phyloP scores from a whole-genome alignment of 2,113 vertebrate species.

The human (Homo sapiens) region GRCh38 chr7:88101501-88102000 shows the following conservation, averaged over 20 bases:
- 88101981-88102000: background rate
- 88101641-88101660: background rate
- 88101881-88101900: background rate
- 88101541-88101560: background rate
- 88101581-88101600: background rate
- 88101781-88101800: background rate
- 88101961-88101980: background rate
- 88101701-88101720: background rate
- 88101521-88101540: background rate
- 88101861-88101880: background rate
- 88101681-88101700: background rate
- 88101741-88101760: background rate
- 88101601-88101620: background rate
- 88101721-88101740: background rate
- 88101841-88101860: background rate
- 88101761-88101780: background rate
- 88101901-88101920: background rate
- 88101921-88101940: background rate
- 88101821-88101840: background rate
- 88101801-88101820: background rate
- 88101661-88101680: background rate
- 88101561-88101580: background rate
- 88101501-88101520: background rate
- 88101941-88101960: background rate
- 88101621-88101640: background rate